Conservation (phyloP, 2,113 vertebrate species). For the Octodon degus region DNA sequence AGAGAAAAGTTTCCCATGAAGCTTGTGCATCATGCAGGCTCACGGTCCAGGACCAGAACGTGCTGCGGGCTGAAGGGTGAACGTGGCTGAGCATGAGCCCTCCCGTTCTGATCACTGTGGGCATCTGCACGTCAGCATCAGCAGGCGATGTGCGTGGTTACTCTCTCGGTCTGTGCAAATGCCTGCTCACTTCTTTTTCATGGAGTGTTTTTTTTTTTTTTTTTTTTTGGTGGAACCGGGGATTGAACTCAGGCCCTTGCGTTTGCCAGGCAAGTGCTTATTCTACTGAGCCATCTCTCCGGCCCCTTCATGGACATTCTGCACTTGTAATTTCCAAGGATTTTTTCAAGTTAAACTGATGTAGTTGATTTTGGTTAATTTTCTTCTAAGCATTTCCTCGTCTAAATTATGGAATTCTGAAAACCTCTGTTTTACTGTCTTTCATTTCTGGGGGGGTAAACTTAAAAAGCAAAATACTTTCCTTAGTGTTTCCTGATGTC, state of each 20-base stretch:
- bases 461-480: not conserved
- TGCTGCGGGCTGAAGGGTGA: not conserved
- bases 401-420: not conserved
- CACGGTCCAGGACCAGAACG: not conserved
- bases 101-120: not conserved
- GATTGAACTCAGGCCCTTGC: too few relatives aligned
- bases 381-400: not conserved
- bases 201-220: too few relatives aligned
- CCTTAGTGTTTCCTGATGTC: not conserved
- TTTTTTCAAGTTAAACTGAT: not conserved
- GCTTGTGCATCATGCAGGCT: not conserved
- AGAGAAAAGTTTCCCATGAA: not conserved
- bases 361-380: constrained; percentile 29
- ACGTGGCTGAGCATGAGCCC: not conserved
- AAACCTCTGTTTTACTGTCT: not conserved
- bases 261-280: too few relatives aligned
- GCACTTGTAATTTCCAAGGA: not conserved
- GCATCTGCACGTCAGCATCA: not conserved
- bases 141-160: not conserved
- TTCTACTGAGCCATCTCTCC: too few relatives aligned
- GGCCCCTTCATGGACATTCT: not conserved
- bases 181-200: not conserved
- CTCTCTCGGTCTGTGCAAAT: not conserved
- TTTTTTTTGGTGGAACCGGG: too few relatives aligned
- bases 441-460: not conserved